A percentile compares a stretch with the other conserved stretches of the same genome.
Evolutionary conservation across 2,797 vertebrate genomes (phyloP).

Genomic region (Ceyx erithaca): DNA sequence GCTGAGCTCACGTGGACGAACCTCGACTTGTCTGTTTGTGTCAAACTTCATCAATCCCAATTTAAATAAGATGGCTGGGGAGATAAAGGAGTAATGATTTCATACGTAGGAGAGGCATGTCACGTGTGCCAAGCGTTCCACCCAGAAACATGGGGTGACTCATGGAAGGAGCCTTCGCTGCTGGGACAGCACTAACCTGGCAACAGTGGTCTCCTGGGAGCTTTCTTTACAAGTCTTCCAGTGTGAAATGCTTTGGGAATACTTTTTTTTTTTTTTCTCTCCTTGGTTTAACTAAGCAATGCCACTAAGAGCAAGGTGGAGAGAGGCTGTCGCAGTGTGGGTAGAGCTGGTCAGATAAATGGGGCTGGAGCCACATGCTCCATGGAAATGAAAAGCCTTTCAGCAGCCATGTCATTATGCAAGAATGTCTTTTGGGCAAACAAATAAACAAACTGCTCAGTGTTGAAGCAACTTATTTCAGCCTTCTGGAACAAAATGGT

Average conservation of each 20-base stretch:
- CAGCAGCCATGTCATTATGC: not conserved
- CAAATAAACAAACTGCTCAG: not conserved
- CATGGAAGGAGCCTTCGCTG: not conserved
- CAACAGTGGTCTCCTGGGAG: not conserved
- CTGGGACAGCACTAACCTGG: not conserved
- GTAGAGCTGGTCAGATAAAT: not conserved
- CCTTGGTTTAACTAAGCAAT: not conserved
- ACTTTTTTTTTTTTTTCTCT: not conserved
- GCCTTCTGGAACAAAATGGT: not conserved
- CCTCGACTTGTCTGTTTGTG: conserved; percentile 62
- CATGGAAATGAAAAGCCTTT: not conserved
- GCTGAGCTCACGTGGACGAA: not conserved
- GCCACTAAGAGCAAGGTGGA: not conserved
- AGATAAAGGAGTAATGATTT: conserved; percentile 56
- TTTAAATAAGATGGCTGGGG: conserved; percentile 49
- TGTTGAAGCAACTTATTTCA: not conserved
- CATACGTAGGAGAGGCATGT: not conserved
- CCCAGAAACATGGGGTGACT: conserved; percentile 27
- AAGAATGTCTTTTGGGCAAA: not conserved
- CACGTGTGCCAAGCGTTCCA: conserved; percentile 6
- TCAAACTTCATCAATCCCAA: conserved; percentile 18
- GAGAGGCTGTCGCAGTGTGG: not conserved
- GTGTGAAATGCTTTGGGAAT: not conserved
- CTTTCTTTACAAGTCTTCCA: not conserved
- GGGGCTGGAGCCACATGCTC: not conserved